phyloP scores from a whole-genome alignment of 2,797 vertebrate genomes.

The Limosa lapponica region DNA sequence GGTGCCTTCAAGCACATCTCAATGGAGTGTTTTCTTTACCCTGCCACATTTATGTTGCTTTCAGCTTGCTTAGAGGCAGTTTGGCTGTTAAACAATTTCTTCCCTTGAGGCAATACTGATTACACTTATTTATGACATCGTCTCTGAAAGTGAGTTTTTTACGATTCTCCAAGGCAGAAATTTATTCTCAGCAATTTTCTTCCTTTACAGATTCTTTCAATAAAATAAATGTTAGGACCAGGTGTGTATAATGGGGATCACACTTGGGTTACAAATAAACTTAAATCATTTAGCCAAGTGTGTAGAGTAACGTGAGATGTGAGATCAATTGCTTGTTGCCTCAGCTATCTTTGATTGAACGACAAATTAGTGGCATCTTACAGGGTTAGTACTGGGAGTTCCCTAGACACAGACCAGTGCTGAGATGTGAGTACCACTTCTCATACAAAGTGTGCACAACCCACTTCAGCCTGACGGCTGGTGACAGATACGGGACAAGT shows the following conservation, averaged over 20 bases:
- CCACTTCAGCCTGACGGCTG: not conserved
- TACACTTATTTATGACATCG: conserved; percentile 15
- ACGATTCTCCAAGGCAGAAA: conserved; percentile 4
- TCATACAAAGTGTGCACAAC: not conserved
- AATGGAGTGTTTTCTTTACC: conserved; percentile 2
- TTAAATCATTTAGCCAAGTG: not conserved
- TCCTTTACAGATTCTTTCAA: conserved; percentile 1
- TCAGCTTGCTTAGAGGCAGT: conserved; percentile 23
- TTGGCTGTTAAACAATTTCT: conserved; percentile 27
- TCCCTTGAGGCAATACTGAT: conserved; percentile 27
- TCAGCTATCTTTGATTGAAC: not conserved
- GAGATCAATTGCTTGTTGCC: not conserved
- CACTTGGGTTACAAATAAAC: not conserved
- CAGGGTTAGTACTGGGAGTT: not conserved
- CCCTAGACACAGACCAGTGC: not conserved
- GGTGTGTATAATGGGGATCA: not conserved
- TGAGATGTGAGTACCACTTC: not conserved
- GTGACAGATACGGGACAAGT: not conserved
- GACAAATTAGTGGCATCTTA: not conserved
- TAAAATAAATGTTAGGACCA: not conserved
- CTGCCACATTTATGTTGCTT: conserved; percentile 20
- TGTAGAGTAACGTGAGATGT: not conserved
- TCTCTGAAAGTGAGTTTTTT: conserved; percentile 25
- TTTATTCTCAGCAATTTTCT: conserved; percentile 23
- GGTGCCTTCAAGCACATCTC: not conserved